A percentile compares a stretch with the other conserved stretches of the same genome.
These are phyloP conservation scores for Cettia cetti DNA, from an alignment of 2,113 vertebrate species.

Conservation along the genomic window DNA sequence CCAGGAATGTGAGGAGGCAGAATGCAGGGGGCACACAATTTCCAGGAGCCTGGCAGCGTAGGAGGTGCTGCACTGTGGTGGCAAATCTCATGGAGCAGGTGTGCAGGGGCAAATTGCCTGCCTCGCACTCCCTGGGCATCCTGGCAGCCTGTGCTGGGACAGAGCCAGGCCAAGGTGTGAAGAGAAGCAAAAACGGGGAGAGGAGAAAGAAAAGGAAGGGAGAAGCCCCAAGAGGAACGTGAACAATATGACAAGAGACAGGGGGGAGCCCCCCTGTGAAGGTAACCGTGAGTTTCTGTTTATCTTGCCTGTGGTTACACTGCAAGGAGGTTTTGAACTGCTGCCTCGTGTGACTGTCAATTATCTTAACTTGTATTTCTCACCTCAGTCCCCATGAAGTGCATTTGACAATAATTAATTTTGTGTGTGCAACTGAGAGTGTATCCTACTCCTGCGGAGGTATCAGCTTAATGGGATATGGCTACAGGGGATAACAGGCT, in stretches of 20 bases:
- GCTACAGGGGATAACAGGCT: constrained; percentile 24
- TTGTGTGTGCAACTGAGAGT: constrained; percentile 20
- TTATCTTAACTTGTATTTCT: constrained; percentile 37
- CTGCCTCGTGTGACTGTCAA: constrained; percentile 5
- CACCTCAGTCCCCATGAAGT: constrained; percentile 21
- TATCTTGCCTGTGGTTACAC: background rate
- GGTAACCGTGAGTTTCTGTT: background rate
- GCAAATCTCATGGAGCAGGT: constrained; percentile 15
- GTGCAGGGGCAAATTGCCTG: constrained; percentile 23
- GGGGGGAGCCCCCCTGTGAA: constrained; percentile 9
- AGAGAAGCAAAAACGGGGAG: background rate
- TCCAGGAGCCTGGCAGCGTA: background rate
- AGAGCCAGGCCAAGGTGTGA: background rate
- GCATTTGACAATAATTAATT: constrained; percentile 55
- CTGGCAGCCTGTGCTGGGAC: background rate
- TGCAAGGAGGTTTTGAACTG: constrained; percentile 19
- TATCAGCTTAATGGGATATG: constrained; percentile 39
- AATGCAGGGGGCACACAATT: background rate
- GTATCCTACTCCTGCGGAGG: constrained; percentile 34
- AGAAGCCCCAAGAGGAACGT: background rate
- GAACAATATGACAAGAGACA: background rate
- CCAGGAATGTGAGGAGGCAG: background rate
- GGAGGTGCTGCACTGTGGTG: background rate
- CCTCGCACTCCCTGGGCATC: background rate
- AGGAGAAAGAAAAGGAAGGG: background rate